Evolutionary conservation across 2,888 invertebrate genomes (phyloP).

Genomic region (Phortica okadai): DNA sequence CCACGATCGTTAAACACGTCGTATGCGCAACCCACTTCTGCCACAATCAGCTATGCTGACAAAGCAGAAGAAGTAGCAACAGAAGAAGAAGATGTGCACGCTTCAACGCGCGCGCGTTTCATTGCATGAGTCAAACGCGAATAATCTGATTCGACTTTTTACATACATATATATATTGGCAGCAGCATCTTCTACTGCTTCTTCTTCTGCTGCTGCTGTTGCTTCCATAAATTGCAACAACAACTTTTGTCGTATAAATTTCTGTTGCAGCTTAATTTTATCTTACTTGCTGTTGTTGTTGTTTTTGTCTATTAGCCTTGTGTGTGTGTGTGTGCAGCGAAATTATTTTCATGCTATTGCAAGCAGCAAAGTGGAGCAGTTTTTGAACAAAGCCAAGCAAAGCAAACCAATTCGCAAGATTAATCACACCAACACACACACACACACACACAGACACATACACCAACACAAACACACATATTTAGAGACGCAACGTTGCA

Average conservation of each 20-base stretch:
- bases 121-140: slow-evolving; percentile 2
- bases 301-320: slow-evolving; percentile 26
- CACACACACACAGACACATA: slow-evolving; percentile 37
- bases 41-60: neutral
- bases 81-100: slow-evolving; percentile 6
- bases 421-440: slow-evolving; percentile 60
- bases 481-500: slow-evolving; percentile 21
- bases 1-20: slow-evolving; percentile 37
- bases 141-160: neutral
- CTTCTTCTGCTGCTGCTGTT: neutral
- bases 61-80: slow-evolving; percentile 4
- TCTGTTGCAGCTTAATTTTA: neutral
- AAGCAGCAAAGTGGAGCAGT: slow-evolving; percentile 67
- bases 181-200: slow-evolving; percentile 22
- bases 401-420: slow-evolving; percentile 70
- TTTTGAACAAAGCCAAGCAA: slow-evolving; percentile 69
- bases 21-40: slow-evolving; percentile 60
- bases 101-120: neutral
- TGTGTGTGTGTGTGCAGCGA: slow-evolving; percentile 51
- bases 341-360: slow-evolving; percentile 64
- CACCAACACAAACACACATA: slow-evolving; percentile 39
- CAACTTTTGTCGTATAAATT: neutral
- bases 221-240: neutral
- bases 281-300: slow-evolving; percentile 11
- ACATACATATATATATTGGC: neutral